Evolutionary conservation across 2,113 vertebrate species (phyloP), one percentile per base, ranked within the genome.

Genomic region (Carassius auratus): DNA sequence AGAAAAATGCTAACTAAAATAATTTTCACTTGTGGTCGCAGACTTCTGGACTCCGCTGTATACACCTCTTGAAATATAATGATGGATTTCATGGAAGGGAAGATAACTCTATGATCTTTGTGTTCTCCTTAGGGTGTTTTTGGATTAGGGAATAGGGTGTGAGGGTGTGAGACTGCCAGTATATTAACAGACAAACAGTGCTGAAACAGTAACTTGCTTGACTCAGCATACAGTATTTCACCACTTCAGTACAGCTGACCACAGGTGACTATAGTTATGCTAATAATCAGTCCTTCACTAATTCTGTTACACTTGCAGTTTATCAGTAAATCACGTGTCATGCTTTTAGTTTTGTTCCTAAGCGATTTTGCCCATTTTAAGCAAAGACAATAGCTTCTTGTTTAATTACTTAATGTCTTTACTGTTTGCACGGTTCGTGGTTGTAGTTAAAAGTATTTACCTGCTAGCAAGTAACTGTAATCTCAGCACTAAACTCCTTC

Each of bases 171-270:
- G 19, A 38, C 36, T 36, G 36, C 36, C 68, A 71, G 33, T 71
- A 42, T 12, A 71, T 73, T 4, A 42, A 71, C 17, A 42, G 17
- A 71, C 38, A 42, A 17, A 8, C 23, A 66, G 13, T 30, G 12
- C 62, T 66, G 12, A 30, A 36, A 30, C 30, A 30, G 0, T 9
- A 13, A 8, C 26, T 26, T 26, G 15, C 52, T 19, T 76, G 68
- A 87, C 82, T 66, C 64, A 84, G 81, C 76, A 84, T 57, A 57
- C 36, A 73, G 36, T n/a, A 73, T 73, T 87, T 84, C 30, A 55
- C 7, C 62, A 52, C 19, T 12, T 64, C 55, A 15, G 33, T 8
- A 68, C 30, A 68, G 45, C 10, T 48, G 45, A 15, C 15, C 4
- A 68, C 30, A 68, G 45, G 2, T 48, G 45, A 9, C 30, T 19